Percentiles rank a stretch among this genome's conserved stretches.
Conservation (phyloP, 1,140 invertebrate genomes). For the Ceratitis capitata region DNA sequence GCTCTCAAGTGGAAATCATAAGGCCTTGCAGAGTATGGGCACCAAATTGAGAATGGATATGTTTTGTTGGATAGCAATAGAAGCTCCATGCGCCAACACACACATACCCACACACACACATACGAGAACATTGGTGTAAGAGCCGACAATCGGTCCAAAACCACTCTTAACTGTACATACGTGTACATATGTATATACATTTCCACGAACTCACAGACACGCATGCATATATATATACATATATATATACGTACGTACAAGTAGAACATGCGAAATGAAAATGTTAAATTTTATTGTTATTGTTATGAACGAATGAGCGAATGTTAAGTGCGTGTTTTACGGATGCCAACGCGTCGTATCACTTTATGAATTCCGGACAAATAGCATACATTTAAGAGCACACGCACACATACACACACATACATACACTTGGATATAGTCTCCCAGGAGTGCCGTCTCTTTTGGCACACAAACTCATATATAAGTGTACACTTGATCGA, state of each 20-base stretch:
- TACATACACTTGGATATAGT: not conserved
- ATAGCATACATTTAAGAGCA: not conserved
- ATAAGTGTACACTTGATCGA: not conserved
- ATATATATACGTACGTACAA: no score
- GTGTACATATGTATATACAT: no score
- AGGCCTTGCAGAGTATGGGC: not conserved
- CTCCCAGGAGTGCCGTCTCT: not conserved
- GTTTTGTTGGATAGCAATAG: not conserved
- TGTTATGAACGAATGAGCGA: constrained; percentile 29
- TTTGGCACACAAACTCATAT: not conserved
- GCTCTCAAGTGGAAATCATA: constrained; percentile 23
- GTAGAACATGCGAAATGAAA: constrained; percentile 22
- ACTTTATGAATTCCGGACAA: constrained; percentile 33
- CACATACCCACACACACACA: no score
- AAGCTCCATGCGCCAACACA: no score
- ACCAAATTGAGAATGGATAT: not conserved
- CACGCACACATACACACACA: not conserved
- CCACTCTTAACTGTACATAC: not conserved
- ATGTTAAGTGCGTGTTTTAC: constrained; percentile 37
- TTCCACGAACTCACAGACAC: not conserved
- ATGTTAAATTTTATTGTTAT: constrained; percentile 37
- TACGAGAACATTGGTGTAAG: not conserved
- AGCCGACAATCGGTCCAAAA: not conserved
- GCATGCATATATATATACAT: no score
- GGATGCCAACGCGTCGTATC: not conserved